Percentiles rank a stretch among this genome's conserved stretches.
phyloP scores from a whole-genome alignment of 2,888 invertebrate genomes.

The Sympetrum striolatum region DNA sequence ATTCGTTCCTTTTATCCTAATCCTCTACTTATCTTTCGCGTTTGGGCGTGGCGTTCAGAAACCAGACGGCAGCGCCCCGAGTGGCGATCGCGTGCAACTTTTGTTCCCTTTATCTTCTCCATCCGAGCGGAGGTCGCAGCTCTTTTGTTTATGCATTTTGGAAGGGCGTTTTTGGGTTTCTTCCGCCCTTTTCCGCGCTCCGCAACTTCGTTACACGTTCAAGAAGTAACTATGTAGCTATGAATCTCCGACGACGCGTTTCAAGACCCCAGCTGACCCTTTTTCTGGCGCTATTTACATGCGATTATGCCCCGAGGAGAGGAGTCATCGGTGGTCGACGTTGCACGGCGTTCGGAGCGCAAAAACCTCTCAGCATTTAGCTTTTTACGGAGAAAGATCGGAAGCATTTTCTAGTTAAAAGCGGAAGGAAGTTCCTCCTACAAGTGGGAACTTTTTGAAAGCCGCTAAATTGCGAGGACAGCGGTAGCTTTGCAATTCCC shows the following conservation, averaged over 20 bases:
- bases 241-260: not conserved
- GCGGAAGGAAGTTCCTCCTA: no score
- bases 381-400: not conserved
- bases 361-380: not conserved
- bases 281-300: not conserved
- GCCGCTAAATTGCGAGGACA: not conserved
- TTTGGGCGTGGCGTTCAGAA: conserved; percentile 4
- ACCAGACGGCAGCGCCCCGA: conserved; percentile 5
- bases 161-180: not conserved
- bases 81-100: conserved; percentile 26
- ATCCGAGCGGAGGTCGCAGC: not conserved
- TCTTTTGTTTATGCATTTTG: conserved; percentile 35
- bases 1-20: not conserved
- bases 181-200: not conserved
- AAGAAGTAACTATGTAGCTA: not conserved
- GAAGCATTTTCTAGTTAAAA: not conserved
- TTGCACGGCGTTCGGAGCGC: not conserved
- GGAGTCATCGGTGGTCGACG: not conserved
- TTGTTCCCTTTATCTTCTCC: not conserved
- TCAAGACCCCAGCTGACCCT: not conserved
- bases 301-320: not conserved
- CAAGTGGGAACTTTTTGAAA: not conserved
- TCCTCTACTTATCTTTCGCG: not conserved
- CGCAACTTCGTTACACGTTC: not conserved
- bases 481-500: not conserved